Percentiles rank a stretch among this genome's conserved stretches.
These are phyloP conservation scores for Hyphantria cunea DNA, from an alignment of 1,140 invertebrate genomes.

Conservation along the genomic window DNA sequence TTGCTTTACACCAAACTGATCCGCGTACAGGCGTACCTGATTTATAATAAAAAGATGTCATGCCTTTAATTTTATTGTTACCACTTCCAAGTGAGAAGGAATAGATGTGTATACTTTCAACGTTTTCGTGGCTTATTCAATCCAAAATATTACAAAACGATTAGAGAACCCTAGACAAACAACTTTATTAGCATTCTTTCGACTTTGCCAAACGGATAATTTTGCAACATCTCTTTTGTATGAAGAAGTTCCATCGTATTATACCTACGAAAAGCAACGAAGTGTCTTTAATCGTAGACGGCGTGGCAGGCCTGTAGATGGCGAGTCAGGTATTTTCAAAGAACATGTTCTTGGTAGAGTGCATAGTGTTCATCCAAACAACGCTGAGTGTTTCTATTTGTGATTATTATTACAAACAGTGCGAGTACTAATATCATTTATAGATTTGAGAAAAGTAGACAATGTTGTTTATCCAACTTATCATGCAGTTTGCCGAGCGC, in stretches of 20 bases:
- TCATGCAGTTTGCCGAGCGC: conserved; percentile 37
- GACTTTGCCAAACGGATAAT: conserved; percentile 36
- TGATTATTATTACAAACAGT: conserved; percentile 35
- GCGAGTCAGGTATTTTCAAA: conserved; percentile 33
- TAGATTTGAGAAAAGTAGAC: conserved; percentile 33
- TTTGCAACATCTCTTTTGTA: conserved; percentile 41
- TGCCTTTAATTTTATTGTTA: conserved; percentile 44
- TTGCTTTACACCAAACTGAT: conserved; percentile 33
- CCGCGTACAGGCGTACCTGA: conserved; percentile 4
- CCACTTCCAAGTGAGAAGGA: no score
- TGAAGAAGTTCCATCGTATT: conserved; percentile 42
- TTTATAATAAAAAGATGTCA: conserved; percentile 46
- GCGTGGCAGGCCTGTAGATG: conserved; percentile 35
- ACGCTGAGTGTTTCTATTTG: conserved; percentile 36
- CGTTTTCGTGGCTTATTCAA: no score
- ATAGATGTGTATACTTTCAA: no score
- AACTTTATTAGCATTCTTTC: conserved; percentile 46
- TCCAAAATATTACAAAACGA: no score
- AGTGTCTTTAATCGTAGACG: conserved; percentile 38
- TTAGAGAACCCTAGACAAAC: no score
- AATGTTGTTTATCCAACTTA: no score
- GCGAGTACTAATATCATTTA: conserved; percentile 39
- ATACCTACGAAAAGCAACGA: conserved; percentile 37
- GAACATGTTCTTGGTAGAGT: conserved; percentile 38
- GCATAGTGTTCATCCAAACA: conserved; percentile 37